Percentiles rank a stretch among this genome's conserved stretches.
phyloP scores from a whole-genome alignment of 2,113 vertebrate species.

The Melozone crissalis region DNA sequence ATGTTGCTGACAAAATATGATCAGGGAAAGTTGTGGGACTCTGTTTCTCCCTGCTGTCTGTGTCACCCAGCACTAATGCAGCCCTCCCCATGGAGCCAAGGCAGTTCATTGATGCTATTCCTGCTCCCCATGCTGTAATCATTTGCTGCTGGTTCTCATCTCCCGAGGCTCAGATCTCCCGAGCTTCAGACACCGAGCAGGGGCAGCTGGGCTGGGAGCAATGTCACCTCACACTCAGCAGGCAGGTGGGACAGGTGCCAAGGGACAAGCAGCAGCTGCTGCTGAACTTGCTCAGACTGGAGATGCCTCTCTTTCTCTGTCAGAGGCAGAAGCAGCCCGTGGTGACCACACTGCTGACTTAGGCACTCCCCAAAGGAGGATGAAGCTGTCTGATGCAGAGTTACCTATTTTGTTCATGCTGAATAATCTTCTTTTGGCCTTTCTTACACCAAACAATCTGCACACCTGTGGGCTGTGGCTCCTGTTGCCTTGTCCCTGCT shows the following conservation, averaged over 20 bases:
- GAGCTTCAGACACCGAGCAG: not conserved
- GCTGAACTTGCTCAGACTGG: not conserved
- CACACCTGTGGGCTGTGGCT: not conserved
- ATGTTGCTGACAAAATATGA: not conserved
- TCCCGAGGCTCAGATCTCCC: not conserved
- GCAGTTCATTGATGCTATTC: not conserved
- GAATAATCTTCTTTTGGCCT: not conserved
- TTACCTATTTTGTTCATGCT: not conserved
- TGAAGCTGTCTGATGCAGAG: not conserved
- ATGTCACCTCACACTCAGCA: not conserved
- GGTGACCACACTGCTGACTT: not conserved
- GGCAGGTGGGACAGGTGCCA: not conserved
- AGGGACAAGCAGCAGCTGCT: not conserved
- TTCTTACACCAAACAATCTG: not conserved
- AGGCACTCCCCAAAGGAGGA: not conserved
- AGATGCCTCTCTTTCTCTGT: not conserved
- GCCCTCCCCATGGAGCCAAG: not conserved
- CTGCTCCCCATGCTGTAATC: not conserved
- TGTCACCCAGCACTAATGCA: not conserved
- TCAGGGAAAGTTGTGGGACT: not conserved
- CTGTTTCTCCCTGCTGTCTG: not conserved
- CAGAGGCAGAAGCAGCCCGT: not conserved
- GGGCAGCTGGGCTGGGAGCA: not conserved
- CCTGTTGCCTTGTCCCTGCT: not conserved
- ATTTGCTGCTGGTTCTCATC: not conserved